A percentile compares a stretch with the other conserved stretches of the same genome.
Conservation (phyloP, 2,113 vertebrate genomes). For the Mellivora capensis region DNA sequence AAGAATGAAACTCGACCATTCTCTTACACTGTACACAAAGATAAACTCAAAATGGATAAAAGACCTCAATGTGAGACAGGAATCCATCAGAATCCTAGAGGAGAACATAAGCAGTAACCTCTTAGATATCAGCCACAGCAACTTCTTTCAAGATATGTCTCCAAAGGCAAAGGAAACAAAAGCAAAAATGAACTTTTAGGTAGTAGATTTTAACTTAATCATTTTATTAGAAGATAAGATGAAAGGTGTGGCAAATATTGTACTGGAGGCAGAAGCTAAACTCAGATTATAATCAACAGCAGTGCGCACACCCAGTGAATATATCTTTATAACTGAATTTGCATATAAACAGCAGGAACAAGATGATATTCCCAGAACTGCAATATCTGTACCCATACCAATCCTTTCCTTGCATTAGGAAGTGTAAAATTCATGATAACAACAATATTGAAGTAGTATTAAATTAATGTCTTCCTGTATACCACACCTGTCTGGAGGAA, state of each 20-base stretch:
- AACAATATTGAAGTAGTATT: not conserved
- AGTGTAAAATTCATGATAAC: not conserved
- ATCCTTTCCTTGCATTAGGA: not conserved
- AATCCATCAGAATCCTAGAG: too few relatives aligned
- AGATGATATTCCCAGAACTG: not conserved
- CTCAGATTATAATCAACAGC: not conserved
- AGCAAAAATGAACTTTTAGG: too few relatives aligned
- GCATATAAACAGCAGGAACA: not conserved
- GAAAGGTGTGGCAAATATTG: not conserved
- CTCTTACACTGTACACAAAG: too few relatives aligned
- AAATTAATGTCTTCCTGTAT: not conserved
- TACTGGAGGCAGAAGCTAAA: not conserved
- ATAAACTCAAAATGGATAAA: too few relatives aligned
- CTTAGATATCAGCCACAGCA: too few relatives aligned
- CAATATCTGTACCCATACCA: not conserved
- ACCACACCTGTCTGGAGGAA: not conserved
- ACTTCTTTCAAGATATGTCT: too few relatives aligned
- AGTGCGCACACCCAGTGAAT: not conserved
- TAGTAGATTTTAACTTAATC: not conserved
- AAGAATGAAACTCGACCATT: too few relatives aligned
- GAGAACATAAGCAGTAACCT: too few relatives aligned
- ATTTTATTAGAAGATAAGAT: not conserved
- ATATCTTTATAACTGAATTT: not conserved
- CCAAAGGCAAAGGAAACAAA: too few relatives aligned
- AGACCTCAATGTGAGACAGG: too few relatives aligned